Evolutionary conservation across 2,113 vertebrate species (phyloP).

Genomic region (Macaca mulatta): DNA sequence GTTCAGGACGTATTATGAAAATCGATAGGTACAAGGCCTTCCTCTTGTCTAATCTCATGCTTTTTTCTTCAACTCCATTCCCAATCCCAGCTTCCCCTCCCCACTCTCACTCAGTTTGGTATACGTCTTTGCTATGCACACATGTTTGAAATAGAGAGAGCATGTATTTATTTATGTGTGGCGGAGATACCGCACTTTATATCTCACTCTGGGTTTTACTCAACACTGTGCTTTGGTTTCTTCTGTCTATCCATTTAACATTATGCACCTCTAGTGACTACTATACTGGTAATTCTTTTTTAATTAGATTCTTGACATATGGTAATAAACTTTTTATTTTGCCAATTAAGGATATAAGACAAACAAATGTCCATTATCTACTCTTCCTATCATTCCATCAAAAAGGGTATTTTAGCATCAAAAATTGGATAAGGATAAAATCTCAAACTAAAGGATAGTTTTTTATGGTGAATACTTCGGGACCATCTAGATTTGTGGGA

Average conservation of each 20-base stretch:
- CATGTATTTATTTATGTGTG: neutral
- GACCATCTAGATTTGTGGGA: neutral
- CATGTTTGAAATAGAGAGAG: neutral
- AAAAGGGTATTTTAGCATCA: neutral
- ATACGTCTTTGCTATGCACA: neutral
- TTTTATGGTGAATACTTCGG: neutral
- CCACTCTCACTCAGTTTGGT: too few species aligned
- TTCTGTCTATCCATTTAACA: neutral
- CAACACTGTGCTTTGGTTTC: neutral
- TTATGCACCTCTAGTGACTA: slow-evolving; percentile 5
- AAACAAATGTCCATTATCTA: neutral
- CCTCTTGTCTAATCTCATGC: neutral
- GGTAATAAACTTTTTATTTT: slow-evolving; percentile 43
- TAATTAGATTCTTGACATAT: slow-evolving; percentile 26
- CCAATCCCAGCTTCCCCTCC: neutral
- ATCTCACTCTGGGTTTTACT: neutral
- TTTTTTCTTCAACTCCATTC: neutral
- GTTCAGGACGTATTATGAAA: neutral
- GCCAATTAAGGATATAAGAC: neutral
- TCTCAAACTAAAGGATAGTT: neutral
- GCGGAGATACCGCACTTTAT: neutral
- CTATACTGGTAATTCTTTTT: neutral
- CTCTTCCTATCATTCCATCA: neutral
- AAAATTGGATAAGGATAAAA: neutral
- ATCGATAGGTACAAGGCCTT: neutral